phyloP scores from a whole-genome alignment of 2,888 invertebrate species.

The Mechanitis messenoides region DNA sequence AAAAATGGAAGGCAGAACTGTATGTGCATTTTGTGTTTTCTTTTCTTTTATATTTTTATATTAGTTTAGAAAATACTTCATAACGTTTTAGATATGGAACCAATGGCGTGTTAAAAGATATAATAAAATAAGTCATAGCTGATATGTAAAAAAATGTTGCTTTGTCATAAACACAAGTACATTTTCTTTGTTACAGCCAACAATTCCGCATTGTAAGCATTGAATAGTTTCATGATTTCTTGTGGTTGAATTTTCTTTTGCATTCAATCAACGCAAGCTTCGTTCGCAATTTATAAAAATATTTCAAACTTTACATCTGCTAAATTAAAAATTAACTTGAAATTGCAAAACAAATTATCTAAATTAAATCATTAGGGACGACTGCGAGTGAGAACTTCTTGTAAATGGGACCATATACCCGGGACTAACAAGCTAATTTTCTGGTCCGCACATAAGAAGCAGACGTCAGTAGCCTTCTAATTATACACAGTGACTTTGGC shows the following conservation, averaged over 20 bases:
- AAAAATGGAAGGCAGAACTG: no score
- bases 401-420: conserved; percentile 25
- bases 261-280: conserved; percentile 17
- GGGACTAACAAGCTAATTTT: conserved; percentile 24
- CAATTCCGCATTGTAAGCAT: neutral
- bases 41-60: no score
- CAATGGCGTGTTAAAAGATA: no score
- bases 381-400: conserved; percentile 17
- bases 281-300: conserved; percentile 9
- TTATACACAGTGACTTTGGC: conserved; percentile 7
- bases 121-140: no score
- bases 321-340: neutral
- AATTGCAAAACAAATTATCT: neutral
- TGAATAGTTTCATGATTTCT: neutral
- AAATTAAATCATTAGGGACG: neutral
- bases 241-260: conserved; percentile 11
- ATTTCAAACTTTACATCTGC: neutral
- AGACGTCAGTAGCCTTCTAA: conserved; percentile 8
- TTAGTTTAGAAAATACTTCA: no score
- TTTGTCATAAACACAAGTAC: no score
- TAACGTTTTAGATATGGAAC: no score
- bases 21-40: no score
- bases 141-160: no score
- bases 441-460: conserved; percentile 7
- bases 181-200: no score